Base-by-base conservation (phyloP, 2,113 vertebrate species). In the Psilopsiagon aymara region DNA sequence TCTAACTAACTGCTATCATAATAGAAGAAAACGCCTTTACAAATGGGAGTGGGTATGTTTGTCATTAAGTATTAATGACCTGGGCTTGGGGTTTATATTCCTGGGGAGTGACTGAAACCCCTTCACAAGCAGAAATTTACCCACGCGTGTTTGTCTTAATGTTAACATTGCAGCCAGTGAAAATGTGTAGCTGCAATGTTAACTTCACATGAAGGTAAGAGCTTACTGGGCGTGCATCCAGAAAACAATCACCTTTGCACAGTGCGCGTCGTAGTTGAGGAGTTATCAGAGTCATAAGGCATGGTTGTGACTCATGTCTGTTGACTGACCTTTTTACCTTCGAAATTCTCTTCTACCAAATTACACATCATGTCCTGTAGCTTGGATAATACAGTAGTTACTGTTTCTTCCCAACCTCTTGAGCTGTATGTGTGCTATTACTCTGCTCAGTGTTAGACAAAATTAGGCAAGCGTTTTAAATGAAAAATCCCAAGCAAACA, bases 281-380 rank as follows among this genome's bases (percentile, higher is more conserved):
- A 92, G 69, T 88, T 94, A 55, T 11, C 13, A 4, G 91, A 91
- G 70, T 76, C 51, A 6, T 70, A 77, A 90, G 60, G 68, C 17
- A 1, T 27, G 68, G 41, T 25, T 90, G 51, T 94, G 92, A 90
- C 41, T 88, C 71, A 44, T 35, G 20, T 70, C 53, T 88, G 17
- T 83, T 76, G 41, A 57, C 67, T 93, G 87, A 94, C 92, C 76
- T 93, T 91, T 95, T 94, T 88, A 94, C 71, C 92, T 94, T 88
- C 63, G 43, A 73, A 90, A 92, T 60, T 82, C 31, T 85, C 41
- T 82, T 77, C n/a, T 60, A 73, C 39, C 10, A 35, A 83, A 51
- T 69, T 49, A 80, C 82, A 18, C 82, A 27, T 2, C 6, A 1
- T 29, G 63, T 88, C 37, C 27, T 64, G 17, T 77, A 74, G n/a